Percentiles rank a stretch among this genome's conserved stretches.
These are phyloP conservation scores for Actinia equina DNA, from an alignment of 64 coral and sea anemone genomes.

Conservation along the genomic window DNA sequence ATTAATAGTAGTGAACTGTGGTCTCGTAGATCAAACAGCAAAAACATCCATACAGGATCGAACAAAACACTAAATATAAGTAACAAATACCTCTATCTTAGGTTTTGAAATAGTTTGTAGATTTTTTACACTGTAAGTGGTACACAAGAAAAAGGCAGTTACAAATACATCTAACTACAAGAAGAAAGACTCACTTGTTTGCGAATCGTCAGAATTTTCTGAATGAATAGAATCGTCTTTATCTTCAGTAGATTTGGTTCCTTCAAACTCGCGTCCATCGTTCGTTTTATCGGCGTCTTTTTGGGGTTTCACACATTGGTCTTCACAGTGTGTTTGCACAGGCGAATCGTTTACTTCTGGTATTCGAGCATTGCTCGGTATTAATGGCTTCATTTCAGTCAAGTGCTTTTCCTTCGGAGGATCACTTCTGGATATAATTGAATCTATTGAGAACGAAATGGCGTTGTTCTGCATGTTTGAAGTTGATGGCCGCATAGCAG, in stretches of 20 bases:
- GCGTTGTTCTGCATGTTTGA: constrained; percentile 62
- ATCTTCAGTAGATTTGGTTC: neutral
- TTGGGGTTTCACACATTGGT: neutral
- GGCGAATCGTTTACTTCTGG: neutral
- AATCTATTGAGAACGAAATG: constrained; percentile 85
- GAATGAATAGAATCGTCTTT: neutral
- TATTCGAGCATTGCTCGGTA: neutral
- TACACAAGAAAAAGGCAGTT: too few species aligned
- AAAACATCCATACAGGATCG: neutral
- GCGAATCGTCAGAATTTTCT: neutral
- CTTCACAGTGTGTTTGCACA: constrained; percentile 31
- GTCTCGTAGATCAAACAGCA: constrained; percentile 6
- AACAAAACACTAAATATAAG: neutral
- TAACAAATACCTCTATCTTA: neutral
- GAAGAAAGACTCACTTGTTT: neutral
- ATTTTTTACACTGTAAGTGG: too few species aligned
- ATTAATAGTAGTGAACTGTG: constrained; percentile 2
- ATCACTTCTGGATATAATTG: constrained; percentile 80
- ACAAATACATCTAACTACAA: too few species aligned
- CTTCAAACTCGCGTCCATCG: neutral
- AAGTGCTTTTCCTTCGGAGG: constrained; percentile 58
- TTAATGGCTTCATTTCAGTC: neutral
- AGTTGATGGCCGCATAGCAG: constrained; percentile 46
- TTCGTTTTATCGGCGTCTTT: neutral
- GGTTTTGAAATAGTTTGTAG: neutral